These are phyloP conservation scores for Papilio protenor DNA, from an alignment of 2,888 invertebrate genomes.

Conservation along the genomic window DNA sequence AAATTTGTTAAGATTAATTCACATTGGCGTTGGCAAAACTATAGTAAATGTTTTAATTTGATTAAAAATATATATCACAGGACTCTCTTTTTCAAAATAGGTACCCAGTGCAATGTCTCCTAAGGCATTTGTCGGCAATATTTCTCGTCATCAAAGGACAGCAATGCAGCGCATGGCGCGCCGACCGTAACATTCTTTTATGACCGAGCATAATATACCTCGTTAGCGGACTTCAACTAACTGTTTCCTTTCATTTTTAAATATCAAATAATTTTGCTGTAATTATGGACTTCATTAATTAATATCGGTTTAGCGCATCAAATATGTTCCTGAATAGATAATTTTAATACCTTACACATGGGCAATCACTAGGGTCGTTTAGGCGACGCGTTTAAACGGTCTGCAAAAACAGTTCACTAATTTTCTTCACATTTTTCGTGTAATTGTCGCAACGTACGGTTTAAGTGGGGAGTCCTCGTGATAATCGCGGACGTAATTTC, in stretches of 20 bases:
- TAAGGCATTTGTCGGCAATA: slow-evolving; percentile 56
- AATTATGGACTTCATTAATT: not conserved
- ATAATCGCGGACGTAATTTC: slow-evolving; percentile 76
- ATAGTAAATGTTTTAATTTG: not conserved
- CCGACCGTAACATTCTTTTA: slow-evolving; percentile 49
- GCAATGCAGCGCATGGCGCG: slow-evolving; percentile 50
- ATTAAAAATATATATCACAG: not conserved
- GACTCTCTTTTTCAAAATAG: slow-evolving; percentile 34
- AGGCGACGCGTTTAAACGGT: slow-evolving; percentile 41
- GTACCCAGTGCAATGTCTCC: slow-evolving; percentile 44
- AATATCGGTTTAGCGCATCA: not conserved
- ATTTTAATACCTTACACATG: not conserved
- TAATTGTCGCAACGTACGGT: slow-evolving; percentile 70
- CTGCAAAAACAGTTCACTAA: slow-evolving; percentile 56
- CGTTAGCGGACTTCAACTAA: slow-evolving; percentile 37
- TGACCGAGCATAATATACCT: slow-evolving; percentile 50
- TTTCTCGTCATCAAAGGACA: slow-evolving; percentile 52
- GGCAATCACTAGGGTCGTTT: not conserved
- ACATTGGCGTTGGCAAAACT: not conserved
- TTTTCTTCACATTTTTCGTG: slow-evolving; percentile 65
- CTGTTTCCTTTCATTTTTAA: slow-evolving; percentile 42
- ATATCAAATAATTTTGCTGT: slow-evolving; percentile 13
- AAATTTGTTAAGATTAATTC: not conserved
- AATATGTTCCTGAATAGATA: not conserved
- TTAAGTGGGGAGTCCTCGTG: slow-evolving; percentile 62